These are phyloP conservation scores for Sisor rabdophorus DNA, from an alignment of 2,113 vertebrate species.

Conservation along the genomic window DNA sequence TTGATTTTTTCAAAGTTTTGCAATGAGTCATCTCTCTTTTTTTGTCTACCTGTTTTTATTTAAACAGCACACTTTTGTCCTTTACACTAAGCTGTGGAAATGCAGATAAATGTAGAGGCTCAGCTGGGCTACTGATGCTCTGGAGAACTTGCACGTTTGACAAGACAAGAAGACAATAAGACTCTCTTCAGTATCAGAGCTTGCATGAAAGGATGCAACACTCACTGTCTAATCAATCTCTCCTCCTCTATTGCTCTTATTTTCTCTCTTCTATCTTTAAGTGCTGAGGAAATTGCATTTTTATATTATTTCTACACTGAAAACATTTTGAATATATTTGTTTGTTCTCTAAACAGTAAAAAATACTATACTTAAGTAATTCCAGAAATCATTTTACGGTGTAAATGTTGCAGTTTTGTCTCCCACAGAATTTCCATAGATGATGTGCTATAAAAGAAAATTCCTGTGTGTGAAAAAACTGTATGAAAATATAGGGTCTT, in stretches of 20 bases:
- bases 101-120: conserved; percentile 47
- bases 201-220: conserved; percentile 23
- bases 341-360: neutral
- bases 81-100: conserved; percentile 44
- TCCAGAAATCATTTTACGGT: neutral
- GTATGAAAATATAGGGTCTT: no score
- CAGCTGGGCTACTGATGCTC: conserved; percentile 45
- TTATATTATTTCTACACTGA: no score
- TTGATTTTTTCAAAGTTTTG: conserved; percentile 38
- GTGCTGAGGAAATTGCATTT: neutral
- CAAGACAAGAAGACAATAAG: conserved; percentile 48
- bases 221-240: neutral
- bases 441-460: no score
- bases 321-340: no score
- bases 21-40: conserved; percentile 43
- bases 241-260: neutral
- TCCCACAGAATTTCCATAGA: no score
- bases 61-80: conserved; percentile 37
- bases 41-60: conserved; percentile 31
- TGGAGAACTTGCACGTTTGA: conserved; percentile 44
- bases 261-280: conserved; percentile 12
- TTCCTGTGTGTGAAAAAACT: no score
- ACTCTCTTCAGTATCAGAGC: conserved; percentile 43
- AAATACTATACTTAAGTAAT: neutral
- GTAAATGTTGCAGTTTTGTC: no score